Evolutionary conservation across 1,140 invertebrate genomes (phyloP), one percentile per base, ranked within the genome.

Genomic region (Drosophila baimaii): DNA sequence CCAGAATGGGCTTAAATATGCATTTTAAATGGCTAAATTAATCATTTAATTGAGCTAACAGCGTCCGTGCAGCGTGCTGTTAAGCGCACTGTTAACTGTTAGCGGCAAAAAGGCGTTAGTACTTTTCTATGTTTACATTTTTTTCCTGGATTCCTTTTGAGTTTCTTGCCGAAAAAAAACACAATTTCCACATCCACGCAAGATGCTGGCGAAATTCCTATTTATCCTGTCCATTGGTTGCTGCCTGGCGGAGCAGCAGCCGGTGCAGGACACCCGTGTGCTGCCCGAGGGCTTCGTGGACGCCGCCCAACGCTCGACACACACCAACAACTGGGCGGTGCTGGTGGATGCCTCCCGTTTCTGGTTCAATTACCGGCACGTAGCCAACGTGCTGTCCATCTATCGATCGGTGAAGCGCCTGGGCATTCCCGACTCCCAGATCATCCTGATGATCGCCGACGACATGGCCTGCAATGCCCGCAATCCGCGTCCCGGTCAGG

Each of bases 281-380:
- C 49, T 91, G 37, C 90, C 90, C 15, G 86, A 89, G 35, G 71
- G 73, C 27, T 92, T 70, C 66, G 79, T 91, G 12, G 81, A 90
- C 25, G 86, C 85, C 33, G 63, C 84, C 3, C 90, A 92, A 23
- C 66, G 76, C 15, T 92, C 91, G 3, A 93, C 94, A n/a, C 98
- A 99, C 91, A 98, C 98, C 3, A 99, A 99, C 91, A 99, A 99
- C 92, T 99, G 99, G 99, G 99, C 99, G 5, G 98, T 99, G 13
- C 93, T 99, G 59, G 98, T 99, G 0, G 98, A 99, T 91, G 99
- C 98, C 0, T 99, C 98, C 2, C 93, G 98, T 59, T 99, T 99
- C 93, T 99, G 99, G 99, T 99, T 99, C 83, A 99, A 99, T 92
- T 99, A 99, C 92, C 94, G 99, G 35, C 99, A 99, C 95, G 98